Evolutionary conservation across 2,797 vertebrate species (phyloP).

Genomic region (Poeciliopsis gracilis): DNA sequence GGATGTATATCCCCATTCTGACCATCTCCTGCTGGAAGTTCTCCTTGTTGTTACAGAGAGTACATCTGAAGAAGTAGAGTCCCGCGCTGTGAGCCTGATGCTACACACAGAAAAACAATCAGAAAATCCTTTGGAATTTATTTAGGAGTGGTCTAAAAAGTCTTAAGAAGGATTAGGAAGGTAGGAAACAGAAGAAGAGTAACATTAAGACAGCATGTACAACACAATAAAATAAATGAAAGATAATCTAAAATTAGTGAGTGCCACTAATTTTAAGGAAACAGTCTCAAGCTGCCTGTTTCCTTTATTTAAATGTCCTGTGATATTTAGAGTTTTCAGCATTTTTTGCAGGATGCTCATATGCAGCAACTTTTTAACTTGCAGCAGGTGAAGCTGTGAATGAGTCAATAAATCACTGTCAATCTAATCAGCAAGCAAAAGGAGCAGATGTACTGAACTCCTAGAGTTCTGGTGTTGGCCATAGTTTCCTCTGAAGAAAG

Average conservation of each 20-base stretch:
- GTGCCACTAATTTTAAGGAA: background rate
- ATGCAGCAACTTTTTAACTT: background rate
- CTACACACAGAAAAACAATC: conserved; percentile 67
- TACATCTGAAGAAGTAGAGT: conserved; percentile 95
- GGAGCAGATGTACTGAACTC: background rate
- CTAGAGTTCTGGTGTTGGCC: background rate
- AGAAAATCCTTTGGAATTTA: background rate
- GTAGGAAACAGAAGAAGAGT: background rate
- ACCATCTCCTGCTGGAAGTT: conserved; percentile 95
- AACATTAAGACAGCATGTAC: background rate
- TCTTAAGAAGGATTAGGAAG: background rate
- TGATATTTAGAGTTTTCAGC: background rate
- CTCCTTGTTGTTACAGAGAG: conserved; percentile 93
- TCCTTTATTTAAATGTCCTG: background rate
- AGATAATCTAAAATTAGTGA: background rate
- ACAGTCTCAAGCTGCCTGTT: background rate
- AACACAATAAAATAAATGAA: background rate
- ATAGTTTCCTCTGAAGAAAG: background rate
- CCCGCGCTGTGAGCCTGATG: conserved; percentile 93
- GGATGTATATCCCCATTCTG: conserved; percentile 94
- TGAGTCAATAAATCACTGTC: background rate
- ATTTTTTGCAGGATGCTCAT: background rate
- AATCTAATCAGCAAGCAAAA: background rate
- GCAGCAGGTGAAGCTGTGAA: background rate
- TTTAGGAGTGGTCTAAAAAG: background rate